These are phyloP conservation scores for Leucania comma DNA, from an alignment of 2,888 invertebrate genomes.

Conservation along the genomic window DNA sequence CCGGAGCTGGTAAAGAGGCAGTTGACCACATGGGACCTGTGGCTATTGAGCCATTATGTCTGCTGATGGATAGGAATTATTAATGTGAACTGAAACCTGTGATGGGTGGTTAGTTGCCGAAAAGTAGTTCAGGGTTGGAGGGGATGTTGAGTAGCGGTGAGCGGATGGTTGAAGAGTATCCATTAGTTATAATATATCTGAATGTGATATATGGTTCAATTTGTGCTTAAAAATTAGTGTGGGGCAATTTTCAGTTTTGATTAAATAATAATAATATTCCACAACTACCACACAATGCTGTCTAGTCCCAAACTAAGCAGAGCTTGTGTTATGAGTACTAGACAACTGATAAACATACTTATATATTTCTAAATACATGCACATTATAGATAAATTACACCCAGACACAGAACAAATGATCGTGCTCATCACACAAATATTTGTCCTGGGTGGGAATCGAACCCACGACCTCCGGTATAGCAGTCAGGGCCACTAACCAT, in stretches of 20 bases:
- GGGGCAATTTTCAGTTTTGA: not conserved
- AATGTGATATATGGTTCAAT: not conserved
- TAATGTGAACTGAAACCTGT: conserved; percentile 52
- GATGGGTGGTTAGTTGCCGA: conserved; percentile 40
- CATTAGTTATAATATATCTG: not conserved
- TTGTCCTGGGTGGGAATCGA: too few species aligned
- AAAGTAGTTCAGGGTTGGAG: conserved; percentile 22
- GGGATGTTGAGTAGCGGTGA: conserved; percentile 25
- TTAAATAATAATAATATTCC: too few species aligned
- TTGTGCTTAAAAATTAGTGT: not conserved
- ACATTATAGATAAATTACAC: too few species aligned
- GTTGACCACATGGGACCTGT: conserved; percentile 61
- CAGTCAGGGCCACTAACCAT: too few species aligned
- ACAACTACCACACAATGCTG: too few species aligned
- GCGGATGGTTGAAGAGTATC: not conserved
- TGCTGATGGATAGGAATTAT: conserved; percentile 57
- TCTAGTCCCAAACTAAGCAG: too few species aligned
- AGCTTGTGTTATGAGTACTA: too few species aligned
- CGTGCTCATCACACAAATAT: too few species aligned
- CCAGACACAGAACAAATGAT: too few species aligned
- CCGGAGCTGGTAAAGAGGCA: conserved; percentile 47
- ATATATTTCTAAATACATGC: too few species aligned
- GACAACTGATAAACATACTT: too few species aligned
- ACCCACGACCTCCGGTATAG: too few species aligned
- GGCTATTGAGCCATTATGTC: conserved; percentile 58